These are phyloP conservation scores for Archips crataeganus DNA, from an alignment of 2,888 invertebrate species.

Conservation along the genomic window DNA sequence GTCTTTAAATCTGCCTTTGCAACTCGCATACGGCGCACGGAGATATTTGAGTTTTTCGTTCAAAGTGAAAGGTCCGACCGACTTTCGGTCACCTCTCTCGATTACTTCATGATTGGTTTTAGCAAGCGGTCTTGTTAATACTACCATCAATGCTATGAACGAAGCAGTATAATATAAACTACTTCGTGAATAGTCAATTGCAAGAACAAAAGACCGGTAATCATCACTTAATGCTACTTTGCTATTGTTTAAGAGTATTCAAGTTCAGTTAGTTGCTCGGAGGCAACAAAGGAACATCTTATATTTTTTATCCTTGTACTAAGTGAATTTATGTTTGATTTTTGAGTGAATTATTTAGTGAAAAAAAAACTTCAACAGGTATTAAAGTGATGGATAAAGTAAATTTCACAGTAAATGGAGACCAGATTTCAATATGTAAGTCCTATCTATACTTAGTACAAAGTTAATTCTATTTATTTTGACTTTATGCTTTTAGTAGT, in stretches of 20 bases:
- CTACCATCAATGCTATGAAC: background rate
- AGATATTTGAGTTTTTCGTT: background rate
- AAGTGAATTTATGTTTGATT: background rate
- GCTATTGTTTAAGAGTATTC: too few relatives aligned
- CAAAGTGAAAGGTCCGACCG: conserved; percentile 5
- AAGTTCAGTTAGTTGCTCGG: background rate
- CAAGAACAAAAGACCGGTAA: background rate
- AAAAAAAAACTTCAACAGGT: background rate
- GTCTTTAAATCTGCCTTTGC: background rate
- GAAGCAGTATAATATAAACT: background rate
- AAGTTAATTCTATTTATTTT: too few relatives aligned
- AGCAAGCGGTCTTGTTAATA: background rate
- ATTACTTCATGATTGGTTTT: background rate
- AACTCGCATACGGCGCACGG: background rate
- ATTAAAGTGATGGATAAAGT: conserved; percentile 43
- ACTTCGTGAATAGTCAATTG: background rate
- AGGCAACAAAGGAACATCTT: background rate
- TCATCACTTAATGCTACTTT: too few relatives aligned
- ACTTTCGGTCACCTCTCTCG: background rate
- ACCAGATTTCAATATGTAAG: conserved; percentile 42
- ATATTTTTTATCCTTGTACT: background rate
- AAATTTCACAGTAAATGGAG: conserved; percentile 45
- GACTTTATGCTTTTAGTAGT: too few relatives aligned
- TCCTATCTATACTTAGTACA: background rate
- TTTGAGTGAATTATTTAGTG: background rate